Conservation (phyloP, 1,140 invertebrate genomes). For the Heliconius eleuchia region DNA sequence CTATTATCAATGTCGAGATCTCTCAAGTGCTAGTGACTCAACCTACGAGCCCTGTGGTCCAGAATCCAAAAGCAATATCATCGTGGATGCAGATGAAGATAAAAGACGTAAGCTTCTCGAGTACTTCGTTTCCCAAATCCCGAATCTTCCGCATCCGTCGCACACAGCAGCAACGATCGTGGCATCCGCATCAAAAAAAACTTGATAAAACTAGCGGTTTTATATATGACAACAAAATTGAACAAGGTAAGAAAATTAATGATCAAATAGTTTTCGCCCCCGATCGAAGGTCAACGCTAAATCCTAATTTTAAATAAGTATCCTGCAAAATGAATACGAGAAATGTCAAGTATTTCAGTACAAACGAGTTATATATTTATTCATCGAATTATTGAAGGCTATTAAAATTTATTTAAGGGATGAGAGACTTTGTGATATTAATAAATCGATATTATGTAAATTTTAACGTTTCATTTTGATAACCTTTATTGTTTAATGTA, state of each 20-base stretch:
- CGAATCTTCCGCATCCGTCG: conserved; percentile 62
- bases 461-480: conserved; percentile 11
- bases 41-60: not conserved
- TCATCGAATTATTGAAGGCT: conserved; percentile 11
- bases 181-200: conserved; percentile 51
- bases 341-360: not conserved
- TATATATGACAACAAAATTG: conserved; percentile 54
- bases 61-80: not conserved
- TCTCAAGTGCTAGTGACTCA: conserved; percentile 13
- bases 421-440: not conserved
- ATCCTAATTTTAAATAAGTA: conserved; percentile 18
- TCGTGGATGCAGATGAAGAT: conserved; percentile 9
- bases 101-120: conserved; percentile 44
- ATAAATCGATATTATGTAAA: conserved; percentile 16
- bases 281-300: conserved; percentile 57
- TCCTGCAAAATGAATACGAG: not conserved
- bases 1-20: conserved; percentile 53
- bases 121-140: conserved; percentile 58
- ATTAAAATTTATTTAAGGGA: conserved; percentile 5
- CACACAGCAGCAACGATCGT: conserved; percentile 57
- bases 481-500: not conserved
- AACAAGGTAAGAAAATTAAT: conserved; percentile 42
- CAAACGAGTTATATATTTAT: not conserved
- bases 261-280: conserved; percentile 48
- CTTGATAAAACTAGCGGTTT: conserved; percentile 48